A percentile compares a stretch with the other conserved stretches of the same genome.
phyloP scores from a whole-genome alignment of 2,888 invertebrate genomes.

The Parthenolecanium corni region DNA sequence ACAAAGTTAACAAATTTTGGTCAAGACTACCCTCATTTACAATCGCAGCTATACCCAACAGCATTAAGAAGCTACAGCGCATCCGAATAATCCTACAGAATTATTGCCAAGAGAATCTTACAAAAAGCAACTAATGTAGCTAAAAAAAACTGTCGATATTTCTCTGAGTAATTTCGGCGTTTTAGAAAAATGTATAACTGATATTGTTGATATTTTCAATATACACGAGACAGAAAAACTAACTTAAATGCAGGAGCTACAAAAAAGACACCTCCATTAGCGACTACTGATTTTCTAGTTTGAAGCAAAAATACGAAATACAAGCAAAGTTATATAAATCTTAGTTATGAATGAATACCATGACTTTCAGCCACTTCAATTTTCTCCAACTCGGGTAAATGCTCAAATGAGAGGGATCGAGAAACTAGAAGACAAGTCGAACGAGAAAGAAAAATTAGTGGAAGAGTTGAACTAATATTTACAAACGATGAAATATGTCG shows the following conservation, averaged over 20 bases:
- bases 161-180: too few species aligned
- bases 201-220: too few species aligned
- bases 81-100: too few species aligned
- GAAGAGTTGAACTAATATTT: background rate
- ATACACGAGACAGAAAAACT: too few species aligned
- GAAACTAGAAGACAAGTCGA: constrained; percentile 33
- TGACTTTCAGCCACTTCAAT: constrained; percentile 35
- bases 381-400: constrained; percentile 36
- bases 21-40: background rate
- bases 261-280: too few species aligned
- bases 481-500: background rate
- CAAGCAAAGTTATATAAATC: constrained; percentile 23
- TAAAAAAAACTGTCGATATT: too few species aligned
- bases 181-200: too few species aligned
- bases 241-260: too few species aligned
- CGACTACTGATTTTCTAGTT: too few species aligned
- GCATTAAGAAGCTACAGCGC: constrained; percentile 5
- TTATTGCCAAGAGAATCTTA: too few species aligned
- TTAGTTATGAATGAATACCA: constrained; percentile 31
- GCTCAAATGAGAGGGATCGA: constrained; percentile 35
- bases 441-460: background rate
- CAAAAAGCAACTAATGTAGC: too few species aligned
- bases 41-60: background rate
- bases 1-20: too few species aligned
- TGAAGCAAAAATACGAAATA: constrained; percentile 4